Conservation (phyloP, 2,888 invertebrate species). For the Polydrusus pterygomalis region DNA sequence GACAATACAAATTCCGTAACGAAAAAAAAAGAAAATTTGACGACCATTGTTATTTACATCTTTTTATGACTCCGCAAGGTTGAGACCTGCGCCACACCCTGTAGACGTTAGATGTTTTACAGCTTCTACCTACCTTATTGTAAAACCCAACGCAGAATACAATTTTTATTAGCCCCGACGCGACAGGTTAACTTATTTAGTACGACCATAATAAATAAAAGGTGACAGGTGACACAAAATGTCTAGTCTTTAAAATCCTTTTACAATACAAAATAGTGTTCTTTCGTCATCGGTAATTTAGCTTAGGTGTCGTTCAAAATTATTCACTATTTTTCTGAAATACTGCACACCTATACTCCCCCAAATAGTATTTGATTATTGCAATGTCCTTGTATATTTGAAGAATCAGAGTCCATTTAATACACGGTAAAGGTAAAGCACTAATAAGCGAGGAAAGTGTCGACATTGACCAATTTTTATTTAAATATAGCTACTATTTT, state of each 20-base stretch:
- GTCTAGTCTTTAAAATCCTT: constrained; percentile 33
- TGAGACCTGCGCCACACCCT: constrained; percentile 48
- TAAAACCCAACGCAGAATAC: constrained; percentile 46
- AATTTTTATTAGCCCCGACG: constrained; percentile 51
- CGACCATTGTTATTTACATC: constrained; percentile 43
- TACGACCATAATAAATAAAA: constrained; percentile 51
- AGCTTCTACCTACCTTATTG: constrained; percentile 52
- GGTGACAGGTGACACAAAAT: constrained; percentile 49
- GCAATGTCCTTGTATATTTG: too few relatives aligned
- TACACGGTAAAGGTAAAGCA: too few relatives aligned
- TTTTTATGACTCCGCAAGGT: constrained; percentile 50
- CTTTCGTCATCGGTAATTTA: background rate
- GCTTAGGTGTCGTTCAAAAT: constrained; percentile 17
- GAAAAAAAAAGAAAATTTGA: constrained; percentile 34
- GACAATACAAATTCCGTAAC: constrained; percentile 33
- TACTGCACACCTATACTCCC: too few relatives aligned
- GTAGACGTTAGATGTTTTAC: constrained; percentile 52
- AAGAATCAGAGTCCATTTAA: too few relatives aligned
- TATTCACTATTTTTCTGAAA: background rate
- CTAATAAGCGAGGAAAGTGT: too few relatives aligned
- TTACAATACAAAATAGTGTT: constrained; percentile 30
- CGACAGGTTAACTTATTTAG: constrained; percentile 52
- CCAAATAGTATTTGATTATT: too few relatives aligned
- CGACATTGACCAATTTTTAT: too few relatives aligned
- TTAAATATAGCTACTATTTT: too few relatives aligned